Base-by-base conservation (phyloP, 2,888 invertebrate genomes). In the Parthenolecanium corni region DNA sequence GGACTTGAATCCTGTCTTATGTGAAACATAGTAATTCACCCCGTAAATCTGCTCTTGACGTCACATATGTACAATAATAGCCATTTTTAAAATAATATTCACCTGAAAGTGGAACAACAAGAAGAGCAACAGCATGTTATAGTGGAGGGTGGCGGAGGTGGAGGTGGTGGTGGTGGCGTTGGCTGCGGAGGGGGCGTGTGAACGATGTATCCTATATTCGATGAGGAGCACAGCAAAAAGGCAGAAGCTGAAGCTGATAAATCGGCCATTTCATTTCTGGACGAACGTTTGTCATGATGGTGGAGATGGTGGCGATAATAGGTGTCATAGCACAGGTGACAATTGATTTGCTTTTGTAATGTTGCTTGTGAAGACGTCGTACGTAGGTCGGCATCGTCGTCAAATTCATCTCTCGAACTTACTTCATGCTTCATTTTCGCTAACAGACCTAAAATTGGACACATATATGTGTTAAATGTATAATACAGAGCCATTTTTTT, bases 141-240 rank as follows among this genome's bases (percentile, higher is more conserved):
- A 31, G 31, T 31, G 5, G 38, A 61, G 38, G 51, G 49, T 40
- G n/a, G 61, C 49, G 61, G 61, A 2, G 61, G 61, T 9, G 61
- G 61, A 4, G 61, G 61, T 31, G 61, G 61, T 14, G 61, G 61
- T 20, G 49, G 49, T 38, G 61, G 61, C 6, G 61, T 31, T 4
- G 47, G 49, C 12, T 47, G 61, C 20, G 61, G 61, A 36, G 61
- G 51, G 18, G 61, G 61, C 61, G 61, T 61, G 61, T 61, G 61
- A 61, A 61, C 61, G 49, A 61, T 61, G 61, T 51, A 61, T 61
- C 61, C 61, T 61, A 61, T 51, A 49, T 61, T 51, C 18, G 61
- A 49, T 23, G 51, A 58, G 47, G 31, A 61, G 44, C 31, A 18
- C 57, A 57, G 25, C 44, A 14, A 42, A 16, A 18, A 4, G 44